Conservation (phyloP, 2,888 invertebrate species). For the Apomyelois bistriatella region DNA sequence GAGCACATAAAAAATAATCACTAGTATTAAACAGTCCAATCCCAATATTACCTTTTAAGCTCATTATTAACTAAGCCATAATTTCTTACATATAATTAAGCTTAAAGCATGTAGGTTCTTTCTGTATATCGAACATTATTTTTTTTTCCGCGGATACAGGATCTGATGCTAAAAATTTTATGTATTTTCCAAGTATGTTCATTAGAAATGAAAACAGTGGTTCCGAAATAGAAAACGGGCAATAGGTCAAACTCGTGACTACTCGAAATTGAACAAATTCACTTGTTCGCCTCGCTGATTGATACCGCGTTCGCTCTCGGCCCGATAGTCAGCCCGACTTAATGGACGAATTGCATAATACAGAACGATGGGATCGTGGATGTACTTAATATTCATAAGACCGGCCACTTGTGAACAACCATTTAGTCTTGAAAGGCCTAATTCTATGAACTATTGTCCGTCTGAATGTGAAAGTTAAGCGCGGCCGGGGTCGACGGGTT, state of each 20-base stretch:
- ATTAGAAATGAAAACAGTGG: background rate
- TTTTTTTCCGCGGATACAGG: too few relatives aligned
- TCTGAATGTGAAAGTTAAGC: constrained; percentile 49
- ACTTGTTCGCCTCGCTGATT: constrained; percentile 19
- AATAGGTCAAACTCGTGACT: constrained; percentile 21
- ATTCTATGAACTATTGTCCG: constrained; percentile 45
- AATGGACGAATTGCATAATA: constrained; percentile 42
- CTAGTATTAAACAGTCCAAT: background rate
- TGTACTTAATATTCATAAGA: constrained; percentile 40
- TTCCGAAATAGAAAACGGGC: constrained; percentile 12
- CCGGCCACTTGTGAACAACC: constrained; percentile 26
- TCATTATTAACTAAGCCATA: background rate
- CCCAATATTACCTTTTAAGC: too few relatives aligned
- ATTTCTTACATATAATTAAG: background rate
- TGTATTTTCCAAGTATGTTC: background rate
- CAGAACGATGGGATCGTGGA: constrained; percentile 43
- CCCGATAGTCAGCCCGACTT: constrained; percentile 26
- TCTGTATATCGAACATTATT: too few relatives aligned
- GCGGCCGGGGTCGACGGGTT: constrained; percentile 49
- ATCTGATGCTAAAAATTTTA: background rate
- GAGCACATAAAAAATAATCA: constrained; percentile 5
- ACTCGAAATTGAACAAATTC: constrained; percentile 19
- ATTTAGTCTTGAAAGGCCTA: constrained; percentile 36
- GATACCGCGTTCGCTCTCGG: constrained; percentile 16
- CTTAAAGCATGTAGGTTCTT: too few relatives aligned